A percentile compares a stretch with the other conserved stretches of the same genome.
These are phyloP conservation scores for Cephalopterus ornatus DNA, from an alignment of 2,113 vertebrate genomes.

Conservation along the genomic window DNA sequence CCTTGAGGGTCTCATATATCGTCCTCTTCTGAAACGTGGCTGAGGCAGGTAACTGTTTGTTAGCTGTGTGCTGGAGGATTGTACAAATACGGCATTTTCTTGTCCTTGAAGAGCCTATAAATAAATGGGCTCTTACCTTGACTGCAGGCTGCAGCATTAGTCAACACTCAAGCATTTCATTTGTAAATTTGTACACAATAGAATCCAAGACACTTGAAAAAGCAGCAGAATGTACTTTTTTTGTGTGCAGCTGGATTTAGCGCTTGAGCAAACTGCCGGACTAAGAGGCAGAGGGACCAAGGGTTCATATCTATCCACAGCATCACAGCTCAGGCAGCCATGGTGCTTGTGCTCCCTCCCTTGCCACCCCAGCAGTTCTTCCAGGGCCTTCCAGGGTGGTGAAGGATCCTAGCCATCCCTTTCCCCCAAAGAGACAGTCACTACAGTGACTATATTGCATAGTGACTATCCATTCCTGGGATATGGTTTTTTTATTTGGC, in stretches of 20 bases:
- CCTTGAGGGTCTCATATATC: slow-evolving; percentile 31
- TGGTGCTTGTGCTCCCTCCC: background rate
- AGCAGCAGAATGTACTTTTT: slow-evolving; percentile 39
- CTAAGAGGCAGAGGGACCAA: background rate
- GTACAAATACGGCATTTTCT: slow-evolving; percentile 64
- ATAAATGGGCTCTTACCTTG: slow-evolving; percentile 66
- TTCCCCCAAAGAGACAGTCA: background rate
- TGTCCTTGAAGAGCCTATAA: slow-evolving; percentile 67
- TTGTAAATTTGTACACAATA: slow-evolving; percentile 66
- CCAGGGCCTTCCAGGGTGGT: background rate
- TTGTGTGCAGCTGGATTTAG: background rate
- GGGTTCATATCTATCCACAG: background rate
- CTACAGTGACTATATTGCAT: background rate
- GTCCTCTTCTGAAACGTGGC: background rate
- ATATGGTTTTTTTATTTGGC: background rate
- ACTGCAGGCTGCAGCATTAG: slow-evolving; percentile 62
- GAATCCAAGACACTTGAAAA: slow-evolving; percentile 51
- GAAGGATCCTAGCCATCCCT: background rate
- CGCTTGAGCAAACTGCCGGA: background rate
- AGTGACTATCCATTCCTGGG: background rate
- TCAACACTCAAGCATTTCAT: slow-evolving; percentile 65
- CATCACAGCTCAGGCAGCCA: rapidly evolving
- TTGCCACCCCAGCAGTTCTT: background rate
- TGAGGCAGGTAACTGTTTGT: slow-evolving; percentile 34
- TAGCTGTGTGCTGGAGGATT: slow-evolving; percentile 36